Conservation (phyloP, 2,797 vertebrate species). For the Pangasius mekongensis region DNA sequence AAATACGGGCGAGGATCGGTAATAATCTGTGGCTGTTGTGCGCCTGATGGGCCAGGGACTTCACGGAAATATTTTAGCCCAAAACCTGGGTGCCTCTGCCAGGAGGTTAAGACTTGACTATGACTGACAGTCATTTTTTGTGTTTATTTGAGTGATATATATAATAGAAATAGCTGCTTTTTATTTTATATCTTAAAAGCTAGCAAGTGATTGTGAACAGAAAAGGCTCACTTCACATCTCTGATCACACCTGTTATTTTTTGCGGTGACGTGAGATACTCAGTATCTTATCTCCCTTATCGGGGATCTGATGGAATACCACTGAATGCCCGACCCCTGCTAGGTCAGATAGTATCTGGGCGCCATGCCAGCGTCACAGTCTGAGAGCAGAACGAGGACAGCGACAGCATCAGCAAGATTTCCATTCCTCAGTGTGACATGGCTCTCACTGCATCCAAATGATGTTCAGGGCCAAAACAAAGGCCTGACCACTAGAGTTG, state of each 20-base stretch:
- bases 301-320: conserved; percentile 10
- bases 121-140: too few relatives aligned
- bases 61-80: too few relatives aligned
- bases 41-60: not conserved
- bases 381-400: conserved; percentile 28
- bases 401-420: conserved; percentile 24
- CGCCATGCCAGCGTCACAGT: conserved; percentile 29
- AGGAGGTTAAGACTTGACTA: too few relatives aligned
- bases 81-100: too few relatives aligned
- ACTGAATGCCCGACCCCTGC: conserved; percentile 18
- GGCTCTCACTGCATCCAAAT: conserved; percentile 9
- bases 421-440: conserved; percentile 3
- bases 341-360: conserved; percentile 34
- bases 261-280: not conserved
- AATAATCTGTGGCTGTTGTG: not conserved
- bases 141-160: too few relatives aligned
- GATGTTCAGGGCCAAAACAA: not conserved
- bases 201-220: not conserved
- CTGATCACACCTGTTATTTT: not conserved
- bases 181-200: too few relatives aligned
- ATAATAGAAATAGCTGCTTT: too few relatives aligned
- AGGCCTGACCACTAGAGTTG: not conserved
- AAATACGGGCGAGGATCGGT: not conserved
- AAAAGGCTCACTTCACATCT: not conserved
- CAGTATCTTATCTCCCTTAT: not conserved